phyloP scores from a whole-genome alignment of 1,140 invertebrate genomes.

The Bombus affinis region DNA sequence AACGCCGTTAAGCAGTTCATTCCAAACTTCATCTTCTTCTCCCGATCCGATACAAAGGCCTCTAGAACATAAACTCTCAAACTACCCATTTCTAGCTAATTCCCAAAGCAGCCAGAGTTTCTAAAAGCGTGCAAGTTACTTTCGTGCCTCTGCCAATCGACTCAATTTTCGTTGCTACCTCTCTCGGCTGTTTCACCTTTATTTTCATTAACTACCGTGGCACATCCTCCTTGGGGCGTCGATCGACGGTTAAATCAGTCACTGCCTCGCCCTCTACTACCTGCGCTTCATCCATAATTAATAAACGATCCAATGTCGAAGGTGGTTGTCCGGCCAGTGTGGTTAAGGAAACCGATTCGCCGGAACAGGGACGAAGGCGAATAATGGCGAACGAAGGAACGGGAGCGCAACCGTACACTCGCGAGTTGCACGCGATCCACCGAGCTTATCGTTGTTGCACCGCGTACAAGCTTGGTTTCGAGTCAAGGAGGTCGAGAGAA shows the following conservation, averaged over 20 bases:
- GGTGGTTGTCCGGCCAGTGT: slow-evolving; percentile 7
- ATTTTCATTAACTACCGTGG: neutral
- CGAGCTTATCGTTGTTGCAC: slow-evolving; percentile 22
- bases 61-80: neutral
- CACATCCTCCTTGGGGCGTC: neutral
- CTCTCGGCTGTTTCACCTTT: neutral
- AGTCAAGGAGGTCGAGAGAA: slow-evolving; percentile 24
- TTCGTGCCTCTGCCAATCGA: neutral
- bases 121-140: neutral
- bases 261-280: neutral
- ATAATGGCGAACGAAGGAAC: neutral
- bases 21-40: neutral
- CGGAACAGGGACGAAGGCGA: slow-evolving; percentile 3
- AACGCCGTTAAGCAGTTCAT: neutral
- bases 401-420: neutral
- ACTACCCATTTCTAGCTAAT: neutral
- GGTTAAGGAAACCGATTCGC: slow-evolving; percentile 22
- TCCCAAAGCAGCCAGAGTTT: neutral
- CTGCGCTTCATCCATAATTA: slow-evolving; percentile 63
- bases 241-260: slow-evolving; percentile 17
- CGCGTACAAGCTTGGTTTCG: slow-evolving; percentile 9
- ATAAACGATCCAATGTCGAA: slow-evolving; percentile 62
- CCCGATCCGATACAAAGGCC: neutral
- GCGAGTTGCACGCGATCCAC: slow-evolving; percentile 63
- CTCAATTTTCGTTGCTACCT: neutral